A percentile compares a stretch with the other conserved stretches of the same genome.
Evolutionary conservation across 2,888 invertebrate genomes (phyloP).

Genomic region (Beris chalybata): DNA sequence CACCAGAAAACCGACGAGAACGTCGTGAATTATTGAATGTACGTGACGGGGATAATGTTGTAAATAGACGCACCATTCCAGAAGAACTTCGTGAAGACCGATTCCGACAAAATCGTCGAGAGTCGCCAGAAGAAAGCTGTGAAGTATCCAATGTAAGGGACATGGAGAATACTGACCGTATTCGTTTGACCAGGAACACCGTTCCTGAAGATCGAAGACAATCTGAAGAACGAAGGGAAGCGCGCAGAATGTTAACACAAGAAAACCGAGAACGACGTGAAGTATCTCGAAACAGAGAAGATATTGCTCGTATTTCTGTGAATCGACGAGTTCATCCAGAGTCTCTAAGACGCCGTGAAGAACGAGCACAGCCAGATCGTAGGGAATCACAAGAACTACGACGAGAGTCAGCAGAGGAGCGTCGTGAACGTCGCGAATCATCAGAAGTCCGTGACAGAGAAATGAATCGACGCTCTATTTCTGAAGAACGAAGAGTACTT

Average conservation of each 20-base stretch:
- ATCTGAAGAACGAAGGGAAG: neutral
- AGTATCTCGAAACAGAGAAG: neutral
- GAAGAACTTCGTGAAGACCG: no score
- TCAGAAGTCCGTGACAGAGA: neutral
- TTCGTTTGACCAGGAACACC: no score
- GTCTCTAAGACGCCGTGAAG: neutral
- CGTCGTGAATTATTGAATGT: neutral
- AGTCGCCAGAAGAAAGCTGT: no score
- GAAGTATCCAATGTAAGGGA: no score
- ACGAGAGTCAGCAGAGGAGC: neutral
- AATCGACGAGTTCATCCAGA: neutral
- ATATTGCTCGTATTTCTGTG: neutral
- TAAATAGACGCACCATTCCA: neutral
- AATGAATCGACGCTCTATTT: neutral
- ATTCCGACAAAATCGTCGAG: no score
- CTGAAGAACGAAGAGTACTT: no score
- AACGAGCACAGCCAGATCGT: neutral
- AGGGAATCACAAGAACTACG: neutral
- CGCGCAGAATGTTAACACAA: neutral
- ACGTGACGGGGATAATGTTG: neutral
- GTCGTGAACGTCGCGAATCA: neutral
- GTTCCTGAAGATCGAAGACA: neutral
- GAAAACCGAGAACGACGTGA: constrained; percentile 3
- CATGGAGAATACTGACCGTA: no score
- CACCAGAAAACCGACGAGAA: neutral